A percentile compares a stretch with the other conserved stretches of the same genome.
Conservation (phyloP, 2,888 invertebrate genomes). For the Diarsia dahlii region DNA sequence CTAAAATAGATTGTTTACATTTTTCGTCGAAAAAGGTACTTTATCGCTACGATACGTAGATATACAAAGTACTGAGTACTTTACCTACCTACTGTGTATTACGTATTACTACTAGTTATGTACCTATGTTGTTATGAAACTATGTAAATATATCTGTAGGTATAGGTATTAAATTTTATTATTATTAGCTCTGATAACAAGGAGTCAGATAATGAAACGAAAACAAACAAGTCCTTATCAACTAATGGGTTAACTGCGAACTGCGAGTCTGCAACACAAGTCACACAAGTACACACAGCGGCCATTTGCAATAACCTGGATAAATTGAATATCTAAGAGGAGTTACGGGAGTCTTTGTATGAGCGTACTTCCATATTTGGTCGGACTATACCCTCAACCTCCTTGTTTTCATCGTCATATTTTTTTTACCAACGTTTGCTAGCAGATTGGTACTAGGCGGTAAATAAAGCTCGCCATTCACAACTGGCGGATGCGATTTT, state of each 20-base stretch:
- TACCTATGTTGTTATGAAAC: slow-evolving; percentile 58
- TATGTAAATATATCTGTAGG: slow-evolving; percentile 15
- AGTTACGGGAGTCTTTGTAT: slow-evolving; percentile 78
- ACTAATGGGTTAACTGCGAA: slow-evolving; percentile 62
- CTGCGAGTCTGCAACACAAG: not conserved
- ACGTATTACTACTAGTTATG: slow-evolving; percentile 24
- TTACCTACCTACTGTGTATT: slow-evolving; percentile 22
- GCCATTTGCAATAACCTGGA: slow-evolving; percentile 71
- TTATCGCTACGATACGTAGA: slow-evolving; percentile 5
- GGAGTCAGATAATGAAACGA: slow-evolving; percentile 63
- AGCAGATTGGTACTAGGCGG: slow-evolving; percentile 77
- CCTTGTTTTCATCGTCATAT: slow-evolving; percentile 85
- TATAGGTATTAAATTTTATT: slow-evolving; percentile 33
- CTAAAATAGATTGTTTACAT: slow-evolving; percentile 38
- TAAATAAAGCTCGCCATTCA: slow-evolving; percentile 75
- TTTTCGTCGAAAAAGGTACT: slow-evolving; percentile 20
- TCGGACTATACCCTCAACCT: slow-evolving; percentile 80
- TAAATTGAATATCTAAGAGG: slow-evolving; percentile 60
- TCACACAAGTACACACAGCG: slow-evolving; percentile 32
- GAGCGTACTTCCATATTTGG: slow-evolving; percentile 69
- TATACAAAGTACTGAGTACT: no score
- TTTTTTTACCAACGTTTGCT: slow-evolving; percentile 79
- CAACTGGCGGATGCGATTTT: slow-evolving; percentile 43
- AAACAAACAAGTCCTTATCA: slow-evolving; percentile 74
- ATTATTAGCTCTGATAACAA: slow-evolving; percentile 58